A percentile compares a stretch with the other conserved stretches of the same genome.
Evolutionary conservation across 2,888 invertebrate genomes (phyloP).

Genomic region (Meteorus cinctellus): DNA sequence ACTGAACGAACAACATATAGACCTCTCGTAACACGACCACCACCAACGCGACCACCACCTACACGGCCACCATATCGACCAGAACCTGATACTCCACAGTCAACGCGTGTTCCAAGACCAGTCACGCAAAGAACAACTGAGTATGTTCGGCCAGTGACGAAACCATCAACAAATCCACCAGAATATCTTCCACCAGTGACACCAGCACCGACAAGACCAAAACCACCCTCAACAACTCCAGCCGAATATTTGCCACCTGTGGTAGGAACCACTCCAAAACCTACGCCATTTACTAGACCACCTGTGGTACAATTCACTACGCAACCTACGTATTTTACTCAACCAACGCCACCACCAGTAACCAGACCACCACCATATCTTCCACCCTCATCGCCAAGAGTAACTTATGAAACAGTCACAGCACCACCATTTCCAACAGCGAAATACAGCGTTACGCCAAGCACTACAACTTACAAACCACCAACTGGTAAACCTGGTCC

Average conservation of each 20-base stretch:
- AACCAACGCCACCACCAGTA: constrained; percentile 41
- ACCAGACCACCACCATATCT: constrained; percentile 66
- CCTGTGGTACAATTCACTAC: constrained; percentile 48
- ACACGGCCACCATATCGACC: constrained; percentile 2
- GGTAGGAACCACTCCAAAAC: constrained; percentile 5
- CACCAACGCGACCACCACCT: constrained; percentile 40
- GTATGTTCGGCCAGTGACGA: constrained; percentile 38
- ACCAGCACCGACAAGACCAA: background rate
- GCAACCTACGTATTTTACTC: constrained; percentile 45
- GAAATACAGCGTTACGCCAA: constrained; percentile 61
- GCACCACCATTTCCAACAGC: constrained; percentile 71
- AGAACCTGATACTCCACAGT: background rate
- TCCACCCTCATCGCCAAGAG: constrained; percentile 64
- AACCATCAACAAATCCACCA: constrained; percentile 41
- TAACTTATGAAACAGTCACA: constrained; percentile 62
- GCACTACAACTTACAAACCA: constrained; percentile 57
- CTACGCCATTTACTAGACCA: constrained; percentile 12
- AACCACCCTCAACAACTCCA: constrained; percentile 58
- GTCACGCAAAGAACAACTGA: constrained; percentile 56
- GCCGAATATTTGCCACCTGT: constrained; percentile 36
- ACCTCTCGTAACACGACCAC: constrained; percentile 38
- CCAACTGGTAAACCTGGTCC: constrained; percentile 64
- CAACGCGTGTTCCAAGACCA: constrained; percentile 44
- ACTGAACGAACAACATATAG: constrained; percentile 25
- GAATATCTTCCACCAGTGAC: constrained; percentile 34